Conservation (phyloP, 2,113 vertebrate species). For the Meles meles region DNA sequence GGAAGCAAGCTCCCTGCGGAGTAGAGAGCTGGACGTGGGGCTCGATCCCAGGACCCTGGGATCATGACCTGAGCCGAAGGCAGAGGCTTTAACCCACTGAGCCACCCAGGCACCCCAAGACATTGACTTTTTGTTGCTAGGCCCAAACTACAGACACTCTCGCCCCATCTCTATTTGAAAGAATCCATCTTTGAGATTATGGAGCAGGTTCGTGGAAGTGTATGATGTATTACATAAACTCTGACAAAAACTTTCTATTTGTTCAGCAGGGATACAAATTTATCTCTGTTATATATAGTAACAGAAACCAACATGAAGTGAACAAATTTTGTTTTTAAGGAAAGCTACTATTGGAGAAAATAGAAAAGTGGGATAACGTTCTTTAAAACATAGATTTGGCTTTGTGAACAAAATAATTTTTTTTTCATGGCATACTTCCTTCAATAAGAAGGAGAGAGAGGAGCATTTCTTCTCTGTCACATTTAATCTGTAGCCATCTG, state of each 20-base stretch:
- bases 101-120: too few species aligned
- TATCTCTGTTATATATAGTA: background rate
- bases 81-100: too few species aligned
- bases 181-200: background rate
- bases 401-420: constrained; percentile 45
- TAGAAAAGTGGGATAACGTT: background rate
- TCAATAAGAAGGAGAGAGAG: constrained; percentile 64
- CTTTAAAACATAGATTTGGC: background rate
- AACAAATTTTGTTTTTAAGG: background rate
- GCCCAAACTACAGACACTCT: background rate
- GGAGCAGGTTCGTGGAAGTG: background rate
- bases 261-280: background rate
- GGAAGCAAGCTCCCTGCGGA: too few species aligned
- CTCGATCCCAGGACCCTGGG: too few species aligned
- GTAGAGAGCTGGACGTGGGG: too few species aligned
- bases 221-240: background rate
- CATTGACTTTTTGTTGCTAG: background rate
- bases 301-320: constrained; percentile 21
- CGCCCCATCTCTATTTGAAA: background rate
- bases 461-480: constrained; percentile 74
- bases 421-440: constrained; percentile 75
- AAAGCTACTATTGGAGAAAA: constrained; percentile 20
- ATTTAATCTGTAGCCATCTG: constrained; percentile 86
- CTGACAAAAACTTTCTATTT: background rate
- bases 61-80: too few species aligned